phyloP scores from a whole-genome alignment of 1,140 invertebrate genomes.

The Acyrthosiphon pisum region DNA sequence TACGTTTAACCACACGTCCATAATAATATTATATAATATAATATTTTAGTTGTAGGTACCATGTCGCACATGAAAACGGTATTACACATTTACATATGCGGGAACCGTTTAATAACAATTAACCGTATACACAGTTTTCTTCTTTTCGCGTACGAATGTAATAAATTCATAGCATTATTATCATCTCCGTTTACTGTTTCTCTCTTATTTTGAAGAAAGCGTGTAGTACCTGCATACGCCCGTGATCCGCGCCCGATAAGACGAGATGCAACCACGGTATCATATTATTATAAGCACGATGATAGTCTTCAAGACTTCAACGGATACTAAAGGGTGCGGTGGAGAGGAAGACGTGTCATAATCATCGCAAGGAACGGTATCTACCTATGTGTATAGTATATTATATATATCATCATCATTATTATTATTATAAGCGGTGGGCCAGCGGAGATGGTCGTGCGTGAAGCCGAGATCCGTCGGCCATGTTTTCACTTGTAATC shows the following conservation, averaged over 20 bases:
- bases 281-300: background rate
- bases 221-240: background rate
- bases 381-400: background rate
- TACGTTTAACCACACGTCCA: background rate
- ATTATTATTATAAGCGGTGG: background rate
- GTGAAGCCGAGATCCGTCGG: slow-evolving; percentile 37
- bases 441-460: slow-evolving; percentile 6
- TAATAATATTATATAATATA: background rate
- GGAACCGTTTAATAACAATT: background rate
- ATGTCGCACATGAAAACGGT: background rate
- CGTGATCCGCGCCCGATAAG: background rate
- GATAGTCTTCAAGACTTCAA: background rate
- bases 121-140: background rate
- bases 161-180: background rate
- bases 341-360: slow-evolving; percentile 12
- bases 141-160: background rate
- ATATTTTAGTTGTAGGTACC: too few species aligned
- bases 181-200: background rate
- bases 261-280: background rate
- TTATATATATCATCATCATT: background rate
- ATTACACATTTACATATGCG: background rate
- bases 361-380: background rate
- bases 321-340: background rate
- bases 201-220: slow-evolving; percentile 1
- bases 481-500: slow-evolving; percentile 51